Conservation (phyloP, 2,888 invertebrate genomes). For the Helicoverpa assulta region DNA sequence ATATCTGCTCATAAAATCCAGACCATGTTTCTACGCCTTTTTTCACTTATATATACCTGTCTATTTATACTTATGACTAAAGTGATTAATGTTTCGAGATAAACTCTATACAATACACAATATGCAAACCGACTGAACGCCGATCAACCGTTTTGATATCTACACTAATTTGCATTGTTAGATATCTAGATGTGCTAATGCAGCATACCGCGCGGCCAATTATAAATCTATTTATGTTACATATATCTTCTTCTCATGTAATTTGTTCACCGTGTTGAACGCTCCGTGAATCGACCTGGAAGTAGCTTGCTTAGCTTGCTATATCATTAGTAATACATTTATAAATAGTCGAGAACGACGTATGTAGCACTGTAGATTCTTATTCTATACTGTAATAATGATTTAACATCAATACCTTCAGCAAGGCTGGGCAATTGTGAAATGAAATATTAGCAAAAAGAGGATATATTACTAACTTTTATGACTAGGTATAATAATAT, state of each 20-base stretch:
- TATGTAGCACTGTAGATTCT: too few relatives aligned
- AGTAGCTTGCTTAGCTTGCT: not conserved
- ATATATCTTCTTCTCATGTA: not conserved
- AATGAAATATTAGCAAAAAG: not conserved
- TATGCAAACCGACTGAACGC: slow-evolving; percentile 59
- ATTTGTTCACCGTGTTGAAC: not conserved
- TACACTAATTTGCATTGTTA: slow-evolving; percentile 64
- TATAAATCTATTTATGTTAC: slow-evolving; percentile 41
- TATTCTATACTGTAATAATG: not conserved
- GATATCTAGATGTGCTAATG: slow-evolving; percentile 62
- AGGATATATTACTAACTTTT: too few relatives aligned
- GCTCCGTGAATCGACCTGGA: not conserved
- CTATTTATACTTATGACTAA: slow-evolving; percentile 60
- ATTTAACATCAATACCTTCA: not conserved
- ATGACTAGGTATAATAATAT: too few relatives aligned
- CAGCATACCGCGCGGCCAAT: slow-evolving; percentile 50
- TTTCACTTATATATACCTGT: slow-evolving; percentile 36
- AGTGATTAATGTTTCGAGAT: slow-evolving; percentile 65
- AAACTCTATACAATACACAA: slow-evolving; percentile 61
- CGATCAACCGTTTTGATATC: slow-evolving; percentile 63
- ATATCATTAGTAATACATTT: not conserved
- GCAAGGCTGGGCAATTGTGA: not conserved
- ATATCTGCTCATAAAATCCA: slow-evolving; percentile 52
- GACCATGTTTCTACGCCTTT: slow-evolving; percentile 39
- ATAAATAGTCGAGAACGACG: too few relatives aligned